Base-by-base conservation (phyloP, 1,140 invertebrate species). In the Zaprionus ornatus region DNA sequence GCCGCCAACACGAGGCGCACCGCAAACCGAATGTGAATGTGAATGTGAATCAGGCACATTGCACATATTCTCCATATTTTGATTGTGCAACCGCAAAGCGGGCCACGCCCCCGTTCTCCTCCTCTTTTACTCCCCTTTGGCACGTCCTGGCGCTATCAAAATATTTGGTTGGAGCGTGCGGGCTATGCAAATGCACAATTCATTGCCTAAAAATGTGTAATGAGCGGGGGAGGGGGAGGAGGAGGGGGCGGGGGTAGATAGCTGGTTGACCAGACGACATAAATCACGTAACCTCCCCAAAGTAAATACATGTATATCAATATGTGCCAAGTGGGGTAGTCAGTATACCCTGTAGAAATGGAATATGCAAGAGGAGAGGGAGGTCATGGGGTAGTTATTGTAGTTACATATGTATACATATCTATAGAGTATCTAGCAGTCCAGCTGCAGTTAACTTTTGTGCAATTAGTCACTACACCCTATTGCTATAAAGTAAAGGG, bases 201-300 rank as follows among this genome's bases (percentile, higher is more conserved):
- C 48, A 68, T 68, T 27, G 67, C 25, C 69, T 59, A 72, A 76
- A 76, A 72, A 72, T 72, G 48, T 66, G 62, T 76, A 76, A 76
- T 72, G 74, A 76, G 62, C 42, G 56, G 17, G 13, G 19, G 25
- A 1, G 1, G n/a, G 52, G n/a, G 23, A 45, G 3, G 13, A 25
- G 19, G 19, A 37, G 1, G 3, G 19, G 19, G 10, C 10, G 10
- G 12, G 45, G 57, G 19, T 13, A 50, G 56, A 35, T n/a, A 40
- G 15, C 2, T n/a, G 64, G 42, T 37, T 66, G 74, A 48, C 70
- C 74, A 77, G 74, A 77, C 74, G 21, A 61, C 56, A 73, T 77
- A 75, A 75, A 75, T 75, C 73, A 75, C 73, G 73, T 54, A 74
- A 25, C 25, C 25, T 37, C 50, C 48, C 62, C 59, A 12, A 17